Base-by-base conservation (phyloP, 2,888 invertebrate species). In the Cataglyphis livida region DNA sequence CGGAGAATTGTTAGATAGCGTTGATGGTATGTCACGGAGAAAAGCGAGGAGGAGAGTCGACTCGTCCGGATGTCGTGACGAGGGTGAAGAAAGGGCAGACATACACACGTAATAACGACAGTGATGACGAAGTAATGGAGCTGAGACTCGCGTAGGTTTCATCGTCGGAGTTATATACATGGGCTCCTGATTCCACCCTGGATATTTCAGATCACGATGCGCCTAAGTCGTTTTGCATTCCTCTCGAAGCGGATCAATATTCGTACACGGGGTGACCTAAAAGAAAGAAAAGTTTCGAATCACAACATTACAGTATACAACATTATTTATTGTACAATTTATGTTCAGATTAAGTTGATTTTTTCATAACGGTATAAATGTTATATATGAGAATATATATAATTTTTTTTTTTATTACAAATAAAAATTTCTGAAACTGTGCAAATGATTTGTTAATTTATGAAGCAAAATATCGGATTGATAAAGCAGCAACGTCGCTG, bases 111-210 rank as follows among this genome's bases (percentile, higher is more conserved):
- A 73, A 73, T 73, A 74, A 44, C 74, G 74, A 74, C 74, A 62
- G 62, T 62, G 62, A 74, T 74, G 74, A 74, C 74, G 62, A 74
- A 62, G 74, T 74, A 74, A 74, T 74, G 62, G 74, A 74, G 62
- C 74, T 32, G 44, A 48, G 57, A 38, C 74, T 62, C 74, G 41
- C 32, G 54, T 54, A 54, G 57, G 25, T 71, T 54, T 71, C 54
- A 71, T 71, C 57, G 38, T 71, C 57, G 25, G 25, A 57, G 18
- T 57, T 51, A 38, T 71, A 25, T 71, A 25, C 38, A 71, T 35
- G 25, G 38, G 57, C 57, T 57, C 25, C 41, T 44, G 38, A 71
- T 71, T 57, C 57, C 25, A 71, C 32, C 38, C 38, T 57, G 54
- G 54, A 51, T 57, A 25, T 57, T 57, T 71, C 71, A 38, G 71